Conservation (phyloP, 35 echinoderm and acorn worm species). For the Ophiothrix spiculata region DNA sequence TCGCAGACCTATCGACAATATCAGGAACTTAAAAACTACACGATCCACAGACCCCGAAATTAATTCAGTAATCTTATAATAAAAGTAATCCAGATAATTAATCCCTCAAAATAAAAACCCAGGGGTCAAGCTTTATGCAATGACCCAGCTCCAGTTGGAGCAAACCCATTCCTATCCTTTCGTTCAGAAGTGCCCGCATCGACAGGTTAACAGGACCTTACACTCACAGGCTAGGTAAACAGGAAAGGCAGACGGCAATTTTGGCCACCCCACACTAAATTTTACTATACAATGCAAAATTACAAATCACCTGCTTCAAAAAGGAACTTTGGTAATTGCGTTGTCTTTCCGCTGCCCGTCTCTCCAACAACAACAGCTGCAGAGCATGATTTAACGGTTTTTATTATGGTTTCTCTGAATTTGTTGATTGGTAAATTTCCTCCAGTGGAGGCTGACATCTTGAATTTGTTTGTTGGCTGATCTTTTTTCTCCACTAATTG, state of each 20-base stretch:
- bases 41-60: background rate
- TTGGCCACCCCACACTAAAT: background rate
- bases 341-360: conserved; percentile 98
- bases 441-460: conserved; percentile 63
- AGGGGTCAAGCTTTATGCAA: too few species aligned
- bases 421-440: conserved; percentile 63
- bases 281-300: background rate
- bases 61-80: too few species aligned
- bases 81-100: too few species aligned
- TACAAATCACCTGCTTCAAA: conserved; percentile 62
- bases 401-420: conserved; percentile 66
- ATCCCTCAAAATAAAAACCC: too few species aligned
- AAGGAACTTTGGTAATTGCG: conserved; percentile 88
- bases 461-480: conserved; percentile 39
- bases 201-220: background rate
- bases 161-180: background rate
- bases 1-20: too few species aligned
- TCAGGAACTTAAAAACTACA: background rate
- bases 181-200: background rate
- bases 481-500: background rate
- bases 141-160: too few species aligned
- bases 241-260: too few species aligned
- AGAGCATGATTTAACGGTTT: conserved; percentile 38
- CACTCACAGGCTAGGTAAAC: background rate
- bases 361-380: conserved; percentile 81